phyloP scores from a whole-genome alignment of 2,888 invertebrate species.

The Drosophila falleni region DNA sequence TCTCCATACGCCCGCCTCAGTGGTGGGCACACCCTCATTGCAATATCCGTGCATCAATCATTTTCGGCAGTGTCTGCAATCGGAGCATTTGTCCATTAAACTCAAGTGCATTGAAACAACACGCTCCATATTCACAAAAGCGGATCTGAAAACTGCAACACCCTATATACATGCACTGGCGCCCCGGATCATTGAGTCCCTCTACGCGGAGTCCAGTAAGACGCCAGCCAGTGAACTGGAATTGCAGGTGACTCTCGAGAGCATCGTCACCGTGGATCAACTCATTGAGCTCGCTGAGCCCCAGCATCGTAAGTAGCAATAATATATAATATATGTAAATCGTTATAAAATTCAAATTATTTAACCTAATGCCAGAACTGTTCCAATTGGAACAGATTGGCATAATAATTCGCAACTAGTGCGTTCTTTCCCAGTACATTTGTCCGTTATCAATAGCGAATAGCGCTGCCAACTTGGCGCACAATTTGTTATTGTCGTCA shows the following conservation, averaged over 20 bases:
- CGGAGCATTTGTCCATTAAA: conserved; percentile 89
- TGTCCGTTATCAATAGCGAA: conserved; percentile 30
- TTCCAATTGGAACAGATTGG: conserved; percentile 8
- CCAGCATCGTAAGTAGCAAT: conserved; percentile 89
- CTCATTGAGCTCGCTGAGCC: conserved; percentile 91
- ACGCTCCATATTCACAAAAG: conserved; percentile 91
- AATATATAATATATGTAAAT: too few relatives aligned
- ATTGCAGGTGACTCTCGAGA: conserved; percentile 90
- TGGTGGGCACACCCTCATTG: conserved; percentile 91
- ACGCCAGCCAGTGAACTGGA: conserved; percentile 89
- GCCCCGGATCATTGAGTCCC: conserved; percentile 91
- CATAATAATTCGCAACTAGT: conserved; percentile 36
- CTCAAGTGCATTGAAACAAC: conserved; percentile 92
- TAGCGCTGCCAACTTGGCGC: conserved; percentile 39
- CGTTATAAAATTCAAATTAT: neutral
- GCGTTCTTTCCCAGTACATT: conserved; percentile 18
- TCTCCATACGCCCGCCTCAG: conserved; percentile 92
- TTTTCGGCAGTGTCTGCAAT: conserved; percentile 93
- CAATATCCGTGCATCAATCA: conserved; percentile 97
- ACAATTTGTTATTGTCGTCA: conserved; percentile 40
- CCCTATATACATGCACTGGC: conserved; percentile 93
- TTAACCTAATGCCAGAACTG: conserved; percentile 1
- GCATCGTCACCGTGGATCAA: conserved; percentile 90
- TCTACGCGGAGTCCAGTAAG: conserved; percentile 89
- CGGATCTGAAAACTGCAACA: conserved; percentile 89